Evolutionary conservation across 2,113 vertebrate species (phyloP).

Genomic region (Phylloscopus whistleri): DNA sequence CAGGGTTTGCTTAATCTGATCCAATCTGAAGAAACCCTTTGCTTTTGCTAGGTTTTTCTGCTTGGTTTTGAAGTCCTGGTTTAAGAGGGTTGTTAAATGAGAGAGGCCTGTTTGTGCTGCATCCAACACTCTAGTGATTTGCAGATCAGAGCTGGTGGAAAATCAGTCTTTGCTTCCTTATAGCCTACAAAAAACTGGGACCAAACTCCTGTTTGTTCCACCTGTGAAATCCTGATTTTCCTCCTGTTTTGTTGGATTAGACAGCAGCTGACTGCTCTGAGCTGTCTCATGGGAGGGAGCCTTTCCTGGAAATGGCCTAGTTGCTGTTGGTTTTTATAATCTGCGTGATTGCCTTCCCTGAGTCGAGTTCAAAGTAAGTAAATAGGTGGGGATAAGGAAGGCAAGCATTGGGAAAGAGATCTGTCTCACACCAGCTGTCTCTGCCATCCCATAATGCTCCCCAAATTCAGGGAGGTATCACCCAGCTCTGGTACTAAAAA

Average conservation of each 20-base stretch:
- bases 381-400: background rate
- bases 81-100: background rate
- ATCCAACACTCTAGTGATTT: background rate
- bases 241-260: background rate
- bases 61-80: background rate
- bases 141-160: background rate
- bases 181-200: background rate
- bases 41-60: background rate
- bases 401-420: background rate
- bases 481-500: background rate
- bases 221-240: background rate
- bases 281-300: background rate
- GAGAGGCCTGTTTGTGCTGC: background rate
- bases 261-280: background rate
- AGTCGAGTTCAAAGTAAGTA: background rate
- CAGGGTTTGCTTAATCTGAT: background rate
- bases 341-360: background rate
- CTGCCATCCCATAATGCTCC: background rate
- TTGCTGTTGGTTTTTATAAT: background rate
- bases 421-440: background rate
- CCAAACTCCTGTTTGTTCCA: background rate
- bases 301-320: background rate
- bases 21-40: background rate
- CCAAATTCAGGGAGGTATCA: background rate
- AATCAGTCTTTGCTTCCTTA: background rate